Conservation (phyloP, 2,113 vertebrate genomes). For the Toxotes jaculatrix region DNA sequence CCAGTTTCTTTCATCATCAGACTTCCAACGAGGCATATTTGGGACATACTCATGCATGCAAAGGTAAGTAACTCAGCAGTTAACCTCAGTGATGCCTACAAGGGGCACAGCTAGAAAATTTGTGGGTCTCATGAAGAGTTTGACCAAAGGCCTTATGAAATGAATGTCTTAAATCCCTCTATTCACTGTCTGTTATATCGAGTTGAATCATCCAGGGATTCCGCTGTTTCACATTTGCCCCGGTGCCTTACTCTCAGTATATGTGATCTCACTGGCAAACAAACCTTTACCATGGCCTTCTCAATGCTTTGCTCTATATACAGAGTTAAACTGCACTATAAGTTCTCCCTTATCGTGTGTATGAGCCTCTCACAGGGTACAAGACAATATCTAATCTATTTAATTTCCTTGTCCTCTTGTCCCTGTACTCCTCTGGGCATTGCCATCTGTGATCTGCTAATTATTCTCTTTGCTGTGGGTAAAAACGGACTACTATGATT, state of each 20-base stretch:
- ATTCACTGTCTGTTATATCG: conserved; percentile 1
- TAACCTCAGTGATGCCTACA: background rate
- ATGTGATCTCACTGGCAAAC: background rate
- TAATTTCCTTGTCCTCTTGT: conserved; percentile 27
- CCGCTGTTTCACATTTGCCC: background rate
- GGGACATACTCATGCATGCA: background rate
- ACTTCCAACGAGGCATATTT: conserved; percentile 8
- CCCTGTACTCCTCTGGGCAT: conserved; percentile 9
- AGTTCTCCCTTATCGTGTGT: background rate
- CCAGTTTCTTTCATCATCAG: background rate
- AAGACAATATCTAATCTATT: conserved; percentile 30
- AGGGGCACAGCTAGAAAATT: background rate
- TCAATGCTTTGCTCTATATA: background rate
- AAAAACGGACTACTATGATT: conserved; percentile 10
- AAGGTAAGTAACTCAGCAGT: background rate
- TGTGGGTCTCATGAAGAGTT: background rate
- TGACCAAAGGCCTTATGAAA: background rate
- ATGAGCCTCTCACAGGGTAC: conserved; percentile 23
- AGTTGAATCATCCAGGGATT: background rate
- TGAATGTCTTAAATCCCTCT: background rate
- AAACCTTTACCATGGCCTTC: background rate
- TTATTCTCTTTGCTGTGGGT: conserved; percentile 45
- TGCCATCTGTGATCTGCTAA: conserved; percentile 52
- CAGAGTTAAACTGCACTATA: background rate
- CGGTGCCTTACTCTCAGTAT: background rate